A percentile compares a stretch with the other conserved stretches of the same genome.
Conservation (phyloP, 2,113 vertebrate genomes). For the Kryptolebias marmoratus region DNA sequence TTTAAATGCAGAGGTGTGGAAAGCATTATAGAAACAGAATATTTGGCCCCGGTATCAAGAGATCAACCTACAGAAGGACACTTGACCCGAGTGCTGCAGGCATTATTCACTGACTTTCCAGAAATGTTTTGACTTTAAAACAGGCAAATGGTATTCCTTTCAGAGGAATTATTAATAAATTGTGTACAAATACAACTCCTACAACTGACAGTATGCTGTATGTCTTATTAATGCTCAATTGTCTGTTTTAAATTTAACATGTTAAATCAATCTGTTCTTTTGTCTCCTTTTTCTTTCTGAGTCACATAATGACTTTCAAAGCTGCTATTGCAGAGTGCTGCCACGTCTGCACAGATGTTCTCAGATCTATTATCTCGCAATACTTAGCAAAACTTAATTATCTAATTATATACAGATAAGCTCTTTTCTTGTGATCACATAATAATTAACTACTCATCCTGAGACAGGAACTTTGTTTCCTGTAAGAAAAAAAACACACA, state of each 20-base stretch:
- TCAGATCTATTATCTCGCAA: slow-evolving; percentile 43
- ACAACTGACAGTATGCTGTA: background rate
- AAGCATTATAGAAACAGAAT: slow-evolving; percentile 28
- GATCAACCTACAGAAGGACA: slow-evolving; percentile 24
- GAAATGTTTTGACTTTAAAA: slow-evolving; percentile 18
- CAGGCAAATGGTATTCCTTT: slow-evolving; percentile 14
- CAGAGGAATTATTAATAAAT: slow-evolving; percentile 12
- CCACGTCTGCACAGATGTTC: slow-evolving; percentile 15
- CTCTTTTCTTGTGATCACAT: slow-evolving; percentile 38
- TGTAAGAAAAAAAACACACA: background rate
- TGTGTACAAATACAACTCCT: background rate
- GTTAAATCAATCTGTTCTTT: slow-evolving; percentile 6
- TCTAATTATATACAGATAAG: slow-evolving; percentile 51
- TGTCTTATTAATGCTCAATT: background rate
- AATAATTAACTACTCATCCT: slow-evolving; percentile 48
- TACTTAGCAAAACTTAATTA: slow-evolving; percentile 53
- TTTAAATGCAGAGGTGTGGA: slow-evolving; percentile 12
- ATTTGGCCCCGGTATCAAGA: slow-evolving; percentile 24
- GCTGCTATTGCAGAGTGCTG: slow-evolving; percentile 16
- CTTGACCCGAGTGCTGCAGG: slow-evolving; percentile 43
- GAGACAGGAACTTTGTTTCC: slow-evolving; percentile 36
- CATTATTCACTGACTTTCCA: slow-evolving; percentile 33
- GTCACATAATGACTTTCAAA: slow-evolving; percentile 19
- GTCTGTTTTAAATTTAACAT: background rate
- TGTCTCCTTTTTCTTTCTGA: slow-evolving; percentile 9